These are phyloP conservation scores for Nemapogon koenigi DNA, from an alignment of 2,888 invertebrate species.

Conservation along the genomic window DNA sequence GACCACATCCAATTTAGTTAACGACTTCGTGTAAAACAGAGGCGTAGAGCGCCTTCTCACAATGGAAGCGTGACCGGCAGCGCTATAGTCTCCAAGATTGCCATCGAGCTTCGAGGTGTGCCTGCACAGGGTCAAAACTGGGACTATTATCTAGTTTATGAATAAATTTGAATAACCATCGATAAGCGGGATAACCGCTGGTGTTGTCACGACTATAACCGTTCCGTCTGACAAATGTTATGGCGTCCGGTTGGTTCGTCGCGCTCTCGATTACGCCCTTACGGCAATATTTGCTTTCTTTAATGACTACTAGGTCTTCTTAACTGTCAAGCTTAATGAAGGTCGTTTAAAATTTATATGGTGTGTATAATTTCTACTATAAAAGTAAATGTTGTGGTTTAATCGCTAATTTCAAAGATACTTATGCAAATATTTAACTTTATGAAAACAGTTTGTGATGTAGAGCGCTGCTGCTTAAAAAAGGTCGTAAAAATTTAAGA, in stretches of 20 bases:
- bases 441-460: too few species aligned
- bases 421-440: too few species aligned
- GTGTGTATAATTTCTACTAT: too few species aligned
- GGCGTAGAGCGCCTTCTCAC: conserved; percentile 22
- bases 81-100: conserved; percentile 30
- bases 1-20: conserved; percentile 8
- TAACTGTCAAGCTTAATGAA: too few species aligned
- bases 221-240: conserved; percentile 3
- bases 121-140: conserved; percentile 28
- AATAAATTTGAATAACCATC: conserved; percentile 29
- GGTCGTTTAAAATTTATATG: too few species aligned
- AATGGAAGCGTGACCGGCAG: conserved; percentile 47
- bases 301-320: too few species aligned
- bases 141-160: conserved; percentile 29
- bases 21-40: conserved; percentile 1
- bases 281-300: too few species aligned
- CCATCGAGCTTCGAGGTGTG: conserved; percentile 25
- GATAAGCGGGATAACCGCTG: conserved; percentile 17
- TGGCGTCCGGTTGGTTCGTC: background rate
- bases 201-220: conserved; percentile 4
- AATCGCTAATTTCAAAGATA: too few species aligned
- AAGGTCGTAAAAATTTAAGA: too few species aligned
- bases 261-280: too few species aligned
- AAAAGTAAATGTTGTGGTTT: too few species aligned
- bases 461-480: too few species aligned